Percentiles rank a stretch among this genome's conserved stretches.
Conservation (phyloP, 2,888 invertebrate genomes). For the Mycalesis mineus region DNA sequence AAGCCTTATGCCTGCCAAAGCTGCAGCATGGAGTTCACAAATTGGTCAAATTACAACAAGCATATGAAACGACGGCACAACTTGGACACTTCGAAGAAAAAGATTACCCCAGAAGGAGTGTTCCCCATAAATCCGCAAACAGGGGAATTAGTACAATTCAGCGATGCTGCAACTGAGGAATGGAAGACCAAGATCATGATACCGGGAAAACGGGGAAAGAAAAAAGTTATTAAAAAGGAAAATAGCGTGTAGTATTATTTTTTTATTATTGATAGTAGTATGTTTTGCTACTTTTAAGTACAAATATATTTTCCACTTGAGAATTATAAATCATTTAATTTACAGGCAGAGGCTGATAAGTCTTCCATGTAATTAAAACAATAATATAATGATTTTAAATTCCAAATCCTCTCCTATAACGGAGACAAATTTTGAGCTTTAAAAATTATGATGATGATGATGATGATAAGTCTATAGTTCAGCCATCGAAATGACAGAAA, state of each 20-base stretch:
- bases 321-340: too few relatives aligned
- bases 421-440: too few relatives aligned
- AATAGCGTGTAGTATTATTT: constrained; percentile 24
- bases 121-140: constrained; percentile 68
- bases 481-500: too few relatives aligned
- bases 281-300: constrained; percentile 3
- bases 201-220: constrained; percentile 63
- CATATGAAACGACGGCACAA: constrained; percentile 88
- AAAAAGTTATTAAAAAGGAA: constrained; percentile 53
- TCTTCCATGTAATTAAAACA: too few relatives aligned
- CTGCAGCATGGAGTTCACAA: constrained; percentile 85
- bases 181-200: constrained; percentile 70
- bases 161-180: constrained; percentile 60
- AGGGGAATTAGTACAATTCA: constrained; percentile 57
- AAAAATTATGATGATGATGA: too few relatives aligned
- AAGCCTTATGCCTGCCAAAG: constrained; percentile 85
- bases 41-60: constrained; percentile 90
- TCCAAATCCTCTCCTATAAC: too few relatives aligned
- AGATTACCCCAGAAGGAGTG: constrained; percentile 75
- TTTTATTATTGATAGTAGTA: too few relatives aligned
- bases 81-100: constrained; percentile 66
- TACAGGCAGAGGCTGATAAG: too few relatives aligned
- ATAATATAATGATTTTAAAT: too few relatives aligned
- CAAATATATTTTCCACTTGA: neutral
- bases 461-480: too few relatives aligned